Evolutionary conservation across 2,797 vertebrate genomes (phyloP), one percentile per base, ranked within the genome.

Genomic region (Galagoides demidoff): DNA sequence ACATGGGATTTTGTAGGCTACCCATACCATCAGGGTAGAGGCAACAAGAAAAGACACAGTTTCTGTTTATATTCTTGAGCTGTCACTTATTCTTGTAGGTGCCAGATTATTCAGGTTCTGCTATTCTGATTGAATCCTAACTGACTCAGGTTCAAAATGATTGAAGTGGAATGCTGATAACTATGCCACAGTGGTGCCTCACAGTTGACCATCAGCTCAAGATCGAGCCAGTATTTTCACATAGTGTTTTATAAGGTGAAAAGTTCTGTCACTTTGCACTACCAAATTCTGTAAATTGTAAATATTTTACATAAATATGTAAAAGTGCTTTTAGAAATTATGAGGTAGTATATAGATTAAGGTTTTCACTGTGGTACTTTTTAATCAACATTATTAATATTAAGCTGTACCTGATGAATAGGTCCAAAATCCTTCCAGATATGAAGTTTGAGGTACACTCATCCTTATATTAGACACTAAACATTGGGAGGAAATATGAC

Each of bases 401-500:
- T 79, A 81, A 81, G 49, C 9, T 63, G 71, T 45, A 16, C 43
- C 37, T 20, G 19, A 9, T 39, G 45, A 83, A 70, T 66, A 45
- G 37, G 43, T 17, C 86, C 20, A 77, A 10, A 7, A 59, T 57
- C 13, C 7, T 71, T 91, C 73, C 20, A 68, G 83, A n/a, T 37
- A 10, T 4, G 73, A 73, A 83, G 13, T 73, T 83, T 83, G 31
- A 20, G 29, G 45, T 52, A 84, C 10, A 74, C 23, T 84, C 68
- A 57, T 13, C 78, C 1, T 83, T 49, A 66, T 73, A 45, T 12
- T 59, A 73, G 57, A 57, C 25, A 49, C 63, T 74, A 74, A 84
- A 85, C 84, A 23, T 70, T 91, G 27, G 52, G 79, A 85, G 76
- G 2, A 68, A 79, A 85, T 88, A 85, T 88, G 34, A 81, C 76